These are phyloP conservation scores for Lissonota sp. DNA, from an alignment of 2,888 invertebrate species.

Conservation along the genomic window DNA sequence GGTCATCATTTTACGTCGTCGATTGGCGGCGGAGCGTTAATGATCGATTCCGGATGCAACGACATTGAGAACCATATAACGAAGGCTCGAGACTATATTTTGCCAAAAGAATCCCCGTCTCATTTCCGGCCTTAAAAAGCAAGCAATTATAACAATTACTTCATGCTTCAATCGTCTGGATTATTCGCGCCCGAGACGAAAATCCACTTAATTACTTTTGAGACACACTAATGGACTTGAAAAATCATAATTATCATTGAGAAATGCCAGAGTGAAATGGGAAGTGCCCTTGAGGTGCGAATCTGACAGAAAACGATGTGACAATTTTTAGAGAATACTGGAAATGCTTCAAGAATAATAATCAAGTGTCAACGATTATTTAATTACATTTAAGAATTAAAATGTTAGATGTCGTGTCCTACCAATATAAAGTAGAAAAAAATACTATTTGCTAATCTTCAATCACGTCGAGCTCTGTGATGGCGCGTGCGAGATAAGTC, in stretches of 20 bases:
- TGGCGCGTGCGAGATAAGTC: constrained; percentile 59
- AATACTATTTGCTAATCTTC: constrained; percentile 28
- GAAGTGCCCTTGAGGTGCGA: no score
- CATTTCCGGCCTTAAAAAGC: constrained; percentile 54
- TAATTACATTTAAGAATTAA: no score
- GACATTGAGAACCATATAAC: constrained; percentile 63
- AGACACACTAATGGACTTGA: no score
- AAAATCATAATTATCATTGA: no score
- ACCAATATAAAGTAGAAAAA: no score
- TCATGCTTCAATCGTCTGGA: constrained; percentile 33
- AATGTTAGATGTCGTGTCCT: no score
- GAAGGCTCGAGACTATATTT: constrained; percentile 5
- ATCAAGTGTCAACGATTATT: no score
- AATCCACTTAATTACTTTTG: constrained; percentile 31
- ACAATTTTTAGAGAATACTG: no score
- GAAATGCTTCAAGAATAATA: no score
- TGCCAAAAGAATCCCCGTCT: constrained; percentile 26
- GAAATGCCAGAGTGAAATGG: no score
- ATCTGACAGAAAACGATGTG: no score
- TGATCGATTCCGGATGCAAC: constrained; percentile 60
- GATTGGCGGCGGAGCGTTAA: constrained; percentile 52
- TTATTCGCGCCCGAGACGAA: constrained; percentile 33
- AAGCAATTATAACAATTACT: constrained; percentile 38
- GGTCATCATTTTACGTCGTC: constrained; percentile 35
- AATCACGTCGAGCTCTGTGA: constrained; percentile 44